A percentile compares a stretch with the other conserved stretches of the same genome.
phyloP scores from a whole-genome alignment of 2,797 vertebrate genomes.

The Australoheros facetus region DNA sequence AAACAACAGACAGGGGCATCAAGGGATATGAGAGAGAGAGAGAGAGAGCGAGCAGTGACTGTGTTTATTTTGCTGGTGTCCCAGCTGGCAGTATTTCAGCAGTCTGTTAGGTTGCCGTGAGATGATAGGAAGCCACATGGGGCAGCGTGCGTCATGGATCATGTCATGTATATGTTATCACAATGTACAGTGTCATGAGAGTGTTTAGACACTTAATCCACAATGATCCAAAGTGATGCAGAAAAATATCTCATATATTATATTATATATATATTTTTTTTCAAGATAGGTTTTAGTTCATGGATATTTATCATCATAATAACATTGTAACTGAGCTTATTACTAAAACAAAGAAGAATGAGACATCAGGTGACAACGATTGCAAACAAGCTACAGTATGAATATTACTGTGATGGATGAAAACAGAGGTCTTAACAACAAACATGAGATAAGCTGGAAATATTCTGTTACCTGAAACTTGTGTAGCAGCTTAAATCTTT shows the following conservation, averaged over 20 bases:
- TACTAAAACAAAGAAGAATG: neutral
- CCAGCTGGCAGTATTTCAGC: constrained; percentile 65
- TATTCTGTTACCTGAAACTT: neutral
- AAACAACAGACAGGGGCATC: constrained; percentile 39
- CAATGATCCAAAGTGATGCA: no score
- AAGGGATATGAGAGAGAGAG: constrained; percentile 9
- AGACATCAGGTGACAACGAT: neutral
- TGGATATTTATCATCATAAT: neutral
- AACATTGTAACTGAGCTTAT: neutral
- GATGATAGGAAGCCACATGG: constrained; percentile 53
- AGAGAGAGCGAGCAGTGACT: neutral
- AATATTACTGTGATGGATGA: constrained; percentile 3
- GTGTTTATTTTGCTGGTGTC: constrained; percentile 35
- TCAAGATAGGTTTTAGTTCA: no score
- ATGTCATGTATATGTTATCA: constrained; percentile 2
- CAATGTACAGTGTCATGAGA: neutral
- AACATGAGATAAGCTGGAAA: neutral
- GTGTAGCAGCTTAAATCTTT: neutral
- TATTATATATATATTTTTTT: no score
- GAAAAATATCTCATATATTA: no score
- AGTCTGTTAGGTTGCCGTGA: constrained; percentile 42
- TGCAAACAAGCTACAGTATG: neutral
- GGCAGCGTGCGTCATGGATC: constrained; percentile 25
- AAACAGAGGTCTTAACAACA: neutral
- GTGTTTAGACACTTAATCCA: no score